phyloP scores from a whole-genome alignment of 2,888 invertebrate genomes.

The Zhuqinia jingwanae region DNA sequence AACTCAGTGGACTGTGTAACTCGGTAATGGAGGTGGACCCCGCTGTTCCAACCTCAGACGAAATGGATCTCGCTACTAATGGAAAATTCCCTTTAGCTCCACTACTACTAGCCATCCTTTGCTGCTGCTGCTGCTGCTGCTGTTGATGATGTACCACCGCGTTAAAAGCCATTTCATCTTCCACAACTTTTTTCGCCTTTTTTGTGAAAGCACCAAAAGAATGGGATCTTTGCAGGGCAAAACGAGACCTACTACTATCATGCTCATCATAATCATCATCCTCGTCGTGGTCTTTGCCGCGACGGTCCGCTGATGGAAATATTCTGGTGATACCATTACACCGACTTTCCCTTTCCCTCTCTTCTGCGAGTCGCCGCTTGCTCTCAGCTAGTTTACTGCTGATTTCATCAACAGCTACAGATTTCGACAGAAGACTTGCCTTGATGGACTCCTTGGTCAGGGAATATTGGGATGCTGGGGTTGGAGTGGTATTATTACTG shows the following conservation, averaged over 20 bases:
- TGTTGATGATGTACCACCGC: slow-evolving; percentile 44
- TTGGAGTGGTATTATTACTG: slow-evolving; percentile 26
- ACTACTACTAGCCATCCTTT: too few relatives aligned
- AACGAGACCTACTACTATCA: slow-evolving; percentile 32
- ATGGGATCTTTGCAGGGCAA: slow-evolving; percentile 68
- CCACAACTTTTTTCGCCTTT: slow-evolving; percentile 73
- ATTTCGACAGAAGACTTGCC: slow-evolving; percentile 64
- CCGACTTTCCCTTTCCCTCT: slow-evolving; percentile 39
- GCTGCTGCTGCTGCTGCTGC: too few relatives aligned
- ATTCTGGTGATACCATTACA: neutral
- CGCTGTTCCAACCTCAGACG: neutral
- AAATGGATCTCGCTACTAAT: slow-evolving; percentile 66
- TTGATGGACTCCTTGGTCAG: slow-evolving; percentile 75
- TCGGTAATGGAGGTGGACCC: slow-evolving; percentile 65
- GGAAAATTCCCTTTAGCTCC: slow-evolving; percentile 29
- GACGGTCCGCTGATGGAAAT: neutral
- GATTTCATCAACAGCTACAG: slow-evolving; percentile 62
- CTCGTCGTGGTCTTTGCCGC: neutral
- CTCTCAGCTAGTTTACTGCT: slow-evolving; percentile 66
- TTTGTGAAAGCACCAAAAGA: slow-evolving; percentile 78
- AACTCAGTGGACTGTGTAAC: slow-evolving; percentile 69
- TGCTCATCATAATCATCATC: neutral
- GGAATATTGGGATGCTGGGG: slow-evolving; percentile 61
- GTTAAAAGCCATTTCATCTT: slow-evolving; percentile 73
- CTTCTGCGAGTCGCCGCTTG: slow-evolving; percentile 37